Base-by-base conservation (phyloP, 2,113 vertebrate genomes). In the Myotis lucifugus region DNA sequence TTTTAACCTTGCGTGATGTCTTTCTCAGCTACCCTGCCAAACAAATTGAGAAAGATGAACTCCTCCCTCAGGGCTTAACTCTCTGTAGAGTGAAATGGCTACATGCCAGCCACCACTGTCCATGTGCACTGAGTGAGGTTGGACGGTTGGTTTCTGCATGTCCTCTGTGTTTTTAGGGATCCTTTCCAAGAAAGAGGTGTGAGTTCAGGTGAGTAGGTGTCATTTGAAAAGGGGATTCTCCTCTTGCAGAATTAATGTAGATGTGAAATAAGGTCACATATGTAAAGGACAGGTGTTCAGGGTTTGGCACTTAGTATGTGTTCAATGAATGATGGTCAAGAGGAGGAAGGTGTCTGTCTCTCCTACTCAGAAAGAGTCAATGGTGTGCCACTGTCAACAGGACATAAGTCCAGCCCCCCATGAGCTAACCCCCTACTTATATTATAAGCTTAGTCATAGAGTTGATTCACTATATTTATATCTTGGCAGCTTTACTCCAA, bases 401-500 rank as follows among this genome's bases (percentile, higher is more conserved):
- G 50, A 93, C 54, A 48, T 10, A 25, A 61, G 64, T 29, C 64
- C 85, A 90, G 64, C 48, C 23, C 9, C 61, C 13, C 18, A 0
- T 2, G 61, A 37, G 48, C 25, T 23, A 64, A 69, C 19, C 6
- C 48, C 1, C n/a, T 50, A 29, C 25, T 50, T 83, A 8, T 0
- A 42, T 23, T 25, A 32, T 29, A 85, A 82, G 12, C 8, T 77
- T 46, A 56, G 25, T 82, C 70, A 56, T n/a, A 66, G 59, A 66
- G 92, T 46, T 19, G 12, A 90, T 37, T 76, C 56, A 32, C 66
- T 59, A 42, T 77, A 83, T 9, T 77, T 82, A 14, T 23, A 42
- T 86, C 64, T 46, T 89, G 56, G 54, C 78, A 93, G 88, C 12
- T 34, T 92, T 54, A 72, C 56, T 46, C 52, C 82, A 88, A 79